Evolutionary conservation across 2,888 invertebrate species (phyloP), one percentile per base, ranked within the genome.

Genomic region (Protodeltote pygarga): DNA sequence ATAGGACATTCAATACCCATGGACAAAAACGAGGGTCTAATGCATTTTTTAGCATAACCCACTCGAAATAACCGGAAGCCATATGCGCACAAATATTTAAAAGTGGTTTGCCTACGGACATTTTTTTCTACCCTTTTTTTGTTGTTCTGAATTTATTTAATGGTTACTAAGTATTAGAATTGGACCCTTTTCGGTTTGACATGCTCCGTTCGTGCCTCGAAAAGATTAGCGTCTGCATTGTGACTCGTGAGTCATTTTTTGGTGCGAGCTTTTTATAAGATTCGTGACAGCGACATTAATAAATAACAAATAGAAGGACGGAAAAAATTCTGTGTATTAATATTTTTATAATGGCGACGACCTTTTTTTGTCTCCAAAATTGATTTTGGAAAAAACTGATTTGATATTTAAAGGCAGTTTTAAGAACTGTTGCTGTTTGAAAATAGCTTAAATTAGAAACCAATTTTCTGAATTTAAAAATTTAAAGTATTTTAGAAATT

Each of bases 31-130:
- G 47, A 28, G 39, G 67, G 51, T 41, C 66, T 52, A 50, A 63
- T 60, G 50, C 64, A 81, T 83, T 86, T 89, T 90, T 89, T 89
- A 86, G 86, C 86, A 84, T 87, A 89, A 89, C 89, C 89, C 89
- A 86, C 89, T 89, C 89, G 54, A 85, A 86, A 80, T 89, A 85
- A 88, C 91, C 91, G 91, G 91, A 92, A 92, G 89, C 88, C 89
- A 87, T 89, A 80, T 89, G 90, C 71, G 85, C 81, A 89, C 89
- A 91, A 91, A 91, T 89, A 91, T 91, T 88, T 86, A 85, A 85
- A 82, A 87, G 82, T 84, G 89, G 87, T 84, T 79, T 75, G 82
- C 81, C 83, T 78, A 77, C 73, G 82, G 83, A 78, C 74, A 75
- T 65, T 81, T 87, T 87, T 87, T 85, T 79, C 23, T 47, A 14